Evolutionary conservation across 2,797 vertebrate species (phyloP).

Genomic region (Pangasius mekongensis): DNA sequence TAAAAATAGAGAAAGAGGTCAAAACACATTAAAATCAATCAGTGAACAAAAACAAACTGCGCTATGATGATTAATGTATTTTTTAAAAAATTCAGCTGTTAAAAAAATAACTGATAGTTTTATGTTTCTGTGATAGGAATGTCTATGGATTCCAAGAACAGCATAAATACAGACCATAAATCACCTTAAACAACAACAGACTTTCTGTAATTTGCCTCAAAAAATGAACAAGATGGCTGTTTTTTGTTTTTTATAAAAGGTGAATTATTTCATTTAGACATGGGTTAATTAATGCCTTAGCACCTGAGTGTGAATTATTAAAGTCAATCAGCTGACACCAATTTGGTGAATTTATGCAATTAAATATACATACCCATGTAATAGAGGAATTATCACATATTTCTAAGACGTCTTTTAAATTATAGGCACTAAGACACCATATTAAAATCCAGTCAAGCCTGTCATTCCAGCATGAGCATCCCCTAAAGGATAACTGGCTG

Average conservation of each 20-base stretch:
- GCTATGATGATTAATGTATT: background rate
- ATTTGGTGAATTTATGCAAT: background rate
- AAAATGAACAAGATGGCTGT: background rate
- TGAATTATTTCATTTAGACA: background rate
- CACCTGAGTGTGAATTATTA: background rate
- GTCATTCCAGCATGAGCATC: background rate
- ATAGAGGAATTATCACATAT: background rate
- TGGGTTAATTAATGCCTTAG: conserved; percentile 11
- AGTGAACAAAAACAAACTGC: background rate
- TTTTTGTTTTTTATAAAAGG: background rate
- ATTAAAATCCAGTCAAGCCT: background rate
- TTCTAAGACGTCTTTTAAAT: background rate
- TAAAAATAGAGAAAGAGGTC: background rate
- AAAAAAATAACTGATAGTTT: background rate
- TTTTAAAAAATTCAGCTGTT: background rate
- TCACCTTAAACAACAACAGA: background rate
- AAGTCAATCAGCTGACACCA: background rate
- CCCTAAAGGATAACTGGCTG: conserved; percentile 34
- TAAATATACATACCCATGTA: background rate
- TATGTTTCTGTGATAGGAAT: background rate
- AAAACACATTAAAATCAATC: background rate
- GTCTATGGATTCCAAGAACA: background rate
- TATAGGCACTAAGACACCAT: background rate
- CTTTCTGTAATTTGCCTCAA: background rate
- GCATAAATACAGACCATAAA: background rate